Conservation (phyloP, 2,113 vertebrate species). For the Terrapene triunguis region DNA sequence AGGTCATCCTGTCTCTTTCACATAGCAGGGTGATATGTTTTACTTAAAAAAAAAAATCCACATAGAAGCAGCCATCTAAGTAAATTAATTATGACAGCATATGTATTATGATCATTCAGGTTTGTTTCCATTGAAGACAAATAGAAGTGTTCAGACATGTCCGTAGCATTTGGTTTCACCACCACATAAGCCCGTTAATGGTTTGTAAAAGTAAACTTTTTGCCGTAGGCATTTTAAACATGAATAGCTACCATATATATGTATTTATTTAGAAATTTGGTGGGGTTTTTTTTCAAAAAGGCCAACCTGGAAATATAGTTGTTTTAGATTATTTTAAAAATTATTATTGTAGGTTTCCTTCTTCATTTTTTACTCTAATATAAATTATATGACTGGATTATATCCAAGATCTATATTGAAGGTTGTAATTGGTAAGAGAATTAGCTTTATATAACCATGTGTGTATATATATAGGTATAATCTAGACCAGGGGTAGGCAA, state of each 20-base stretch:
- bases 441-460: background rate
- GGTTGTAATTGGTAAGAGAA: background rate
- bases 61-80: background rate
- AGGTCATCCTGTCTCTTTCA: background rate
- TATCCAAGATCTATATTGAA: background rate
- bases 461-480: background rate
- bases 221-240: background rate
- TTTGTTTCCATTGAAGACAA: background rate
- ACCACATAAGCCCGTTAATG: background rate
- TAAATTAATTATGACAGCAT: background rate
- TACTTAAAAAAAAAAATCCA: background rate
- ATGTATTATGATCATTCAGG: rapidly evolving
- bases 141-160: background rate
- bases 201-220: background rate
- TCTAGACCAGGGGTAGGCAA: background rate
- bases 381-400: background rate
- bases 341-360: background rate
- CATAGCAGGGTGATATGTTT: background rate
- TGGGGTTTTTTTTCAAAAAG: background rate
- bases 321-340: background rate
- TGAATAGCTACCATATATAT: background rate
- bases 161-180: background rate
- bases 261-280: background rate
- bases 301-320: background rate
- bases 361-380: background rate